Conservation (phyloP, 2,113 vertebrate genomes). For the Phyllopteryx taeniolatus region DNA sequence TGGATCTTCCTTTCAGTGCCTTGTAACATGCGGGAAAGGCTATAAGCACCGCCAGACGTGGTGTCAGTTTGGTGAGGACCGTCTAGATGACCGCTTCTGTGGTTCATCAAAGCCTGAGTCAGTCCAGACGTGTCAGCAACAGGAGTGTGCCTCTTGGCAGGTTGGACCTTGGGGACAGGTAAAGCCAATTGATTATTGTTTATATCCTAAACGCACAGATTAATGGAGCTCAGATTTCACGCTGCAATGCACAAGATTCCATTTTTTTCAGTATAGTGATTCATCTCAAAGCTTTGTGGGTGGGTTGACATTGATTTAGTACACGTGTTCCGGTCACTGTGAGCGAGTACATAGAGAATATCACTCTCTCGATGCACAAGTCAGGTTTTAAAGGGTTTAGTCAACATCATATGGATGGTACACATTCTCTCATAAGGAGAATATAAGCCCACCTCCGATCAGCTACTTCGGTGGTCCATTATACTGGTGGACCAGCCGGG, state of each 20-base stretch:
- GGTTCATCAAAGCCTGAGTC: constrained; percentile 84
- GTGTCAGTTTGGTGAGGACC: constrained; percentile 95
- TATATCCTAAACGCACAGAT: background rate
- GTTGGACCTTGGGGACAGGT: constrained; percentile 97
- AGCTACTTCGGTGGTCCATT: background rate
- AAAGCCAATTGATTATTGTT: constrained; percentile 31
- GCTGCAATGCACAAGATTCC: background rate
- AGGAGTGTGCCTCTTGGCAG: constrained; percentile 96
- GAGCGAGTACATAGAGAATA: background rate
- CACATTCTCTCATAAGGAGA: background rate
- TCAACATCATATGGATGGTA: background rate
- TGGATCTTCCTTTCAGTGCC: constrained; percentile 76
- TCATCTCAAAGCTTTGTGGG: background rate
- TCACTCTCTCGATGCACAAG: background rate
- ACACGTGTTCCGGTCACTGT: background rate
- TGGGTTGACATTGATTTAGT: background rate
- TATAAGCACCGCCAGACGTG: constrained; percentile 92
- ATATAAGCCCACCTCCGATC: background rate
- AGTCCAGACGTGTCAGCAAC: constrained; percentile 86
- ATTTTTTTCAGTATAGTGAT: background rate
- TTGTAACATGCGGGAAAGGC: constrained; percentile 96
- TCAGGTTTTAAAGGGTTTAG: background rate
- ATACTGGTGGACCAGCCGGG: background rate
- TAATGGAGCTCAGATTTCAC: background rate
- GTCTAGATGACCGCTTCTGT: constrained; percentile 83